These are phyloP conservation scores for Peromyscus attwateri DNA, from an alignment of 2,797 vertebrate species.

Conservation along the genomic window DNA sequence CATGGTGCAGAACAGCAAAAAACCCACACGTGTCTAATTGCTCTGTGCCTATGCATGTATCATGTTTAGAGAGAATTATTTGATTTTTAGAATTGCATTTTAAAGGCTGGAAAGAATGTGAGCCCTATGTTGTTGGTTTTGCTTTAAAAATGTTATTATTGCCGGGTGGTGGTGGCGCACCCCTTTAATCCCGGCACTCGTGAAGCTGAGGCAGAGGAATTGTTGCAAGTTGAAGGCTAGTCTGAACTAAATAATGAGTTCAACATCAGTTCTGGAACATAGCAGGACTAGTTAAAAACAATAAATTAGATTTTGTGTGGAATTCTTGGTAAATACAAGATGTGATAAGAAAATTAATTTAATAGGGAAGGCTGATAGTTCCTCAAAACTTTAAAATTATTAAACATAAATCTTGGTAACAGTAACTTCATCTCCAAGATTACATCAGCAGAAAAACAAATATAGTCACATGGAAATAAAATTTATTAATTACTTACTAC, in stretches of 20 bases:
- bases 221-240: background rate
- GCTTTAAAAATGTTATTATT: background rate
- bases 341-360: background rate
- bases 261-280: background rate
- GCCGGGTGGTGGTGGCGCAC: background rate
- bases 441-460: background rate
- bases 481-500: background rate
- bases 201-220: background rate
- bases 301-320: slow-evolving; percentile 57
- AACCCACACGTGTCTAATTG: background rate
- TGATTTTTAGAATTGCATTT: background rate
- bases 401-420: slow-evolving; percentile 29
- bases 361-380: background rate
- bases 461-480: background rate
- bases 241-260: background rate
- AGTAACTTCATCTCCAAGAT: background rate
- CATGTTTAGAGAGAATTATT: background rate
- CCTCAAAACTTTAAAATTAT: slow-evolving; percentile 59
- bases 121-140: background rate
- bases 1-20: background rate
- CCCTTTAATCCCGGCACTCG: no score
- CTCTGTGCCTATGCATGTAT: background rate
- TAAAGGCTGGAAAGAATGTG: background rate
- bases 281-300: background rate
- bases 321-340: slow-evolving; percentile 13